phyloP scores from a whole-genome alignment of 2,797 vertebrate genomes.

The Acanthornis magna region DNA sequence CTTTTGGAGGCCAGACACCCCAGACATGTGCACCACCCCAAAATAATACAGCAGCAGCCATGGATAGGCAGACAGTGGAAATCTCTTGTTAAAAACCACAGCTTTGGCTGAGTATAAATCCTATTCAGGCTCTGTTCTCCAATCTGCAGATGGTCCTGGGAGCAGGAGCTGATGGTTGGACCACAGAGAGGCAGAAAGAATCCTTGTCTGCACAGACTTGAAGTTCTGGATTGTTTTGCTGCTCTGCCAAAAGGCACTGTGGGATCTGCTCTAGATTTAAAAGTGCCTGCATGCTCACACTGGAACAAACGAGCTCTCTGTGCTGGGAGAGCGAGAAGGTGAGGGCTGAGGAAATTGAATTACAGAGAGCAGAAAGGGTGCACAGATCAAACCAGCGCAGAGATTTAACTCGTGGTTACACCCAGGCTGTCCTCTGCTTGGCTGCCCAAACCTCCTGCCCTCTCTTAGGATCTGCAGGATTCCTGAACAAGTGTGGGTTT shows the following conservation, averaged over 20 bases:
- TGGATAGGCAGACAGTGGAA: not conserved
- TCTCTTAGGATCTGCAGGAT: not conserved
- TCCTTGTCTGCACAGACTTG: not conserved
- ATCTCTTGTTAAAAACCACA: not conserved
- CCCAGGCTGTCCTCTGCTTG: not conserved
- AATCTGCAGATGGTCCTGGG: not conserved
- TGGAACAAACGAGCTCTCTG: not conserved
- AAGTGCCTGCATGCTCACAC: not conserved
- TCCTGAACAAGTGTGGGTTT: not conserved
- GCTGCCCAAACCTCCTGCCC: not conserved
- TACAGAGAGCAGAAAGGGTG: not conserved
- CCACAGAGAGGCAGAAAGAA: not conserved
- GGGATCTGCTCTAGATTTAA: not conserved
- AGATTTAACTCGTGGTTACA: rapidly evolving
- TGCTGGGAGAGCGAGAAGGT: not conserved
- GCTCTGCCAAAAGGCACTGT: rapidly evolving
- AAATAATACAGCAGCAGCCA: not conserved
- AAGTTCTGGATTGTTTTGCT: not conserved
- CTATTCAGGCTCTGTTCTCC: not conserved
- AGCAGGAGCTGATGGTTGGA: not conserved
- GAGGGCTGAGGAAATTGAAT: not conserved
- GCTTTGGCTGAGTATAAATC: not conserved
- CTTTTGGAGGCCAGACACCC: not conserved
- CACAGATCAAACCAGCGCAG: not conserved
- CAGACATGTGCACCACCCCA: not conserved